Evolutionary conservation across 2,888 invertebrate genomes (phyloP).

Genomic region (Tinea semifulvella): DNA sequence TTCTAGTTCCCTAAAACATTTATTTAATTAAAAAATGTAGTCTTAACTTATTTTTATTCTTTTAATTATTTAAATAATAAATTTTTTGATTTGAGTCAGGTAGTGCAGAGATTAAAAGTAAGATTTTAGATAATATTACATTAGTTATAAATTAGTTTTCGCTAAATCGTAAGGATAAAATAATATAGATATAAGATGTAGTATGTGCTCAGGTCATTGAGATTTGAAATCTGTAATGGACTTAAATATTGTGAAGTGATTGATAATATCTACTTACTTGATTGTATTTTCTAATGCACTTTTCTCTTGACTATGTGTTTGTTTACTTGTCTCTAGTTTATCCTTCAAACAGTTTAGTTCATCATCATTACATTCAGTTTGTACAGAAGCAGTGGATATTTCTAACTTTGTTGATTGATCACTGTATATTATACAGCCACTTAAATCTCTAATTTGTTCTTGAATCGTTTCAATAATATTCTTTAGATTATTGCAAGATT

Average conservation of each 20-base stretch:
- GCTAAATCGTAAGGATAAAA: no score
- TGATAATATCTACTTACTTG: slow-evolving; percentile 28
- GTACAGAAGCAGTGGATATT: slow-evolving; percentile 17
- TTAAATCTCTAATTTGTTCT: slow-evolving; percentile 17
- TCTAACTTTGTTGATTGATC: slow-evolving; percentile 12
- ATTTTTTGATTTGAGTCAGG: no score
- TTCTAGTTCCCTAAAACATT: slow-evolving; percentile 70
- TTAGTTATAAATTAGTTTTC: no score
- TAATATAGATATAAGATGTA: no score
- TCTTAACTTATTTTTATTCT: no score
- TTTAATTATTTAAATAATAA: no score
- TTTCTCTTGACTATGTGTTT: slow-evolving; percentile 41
- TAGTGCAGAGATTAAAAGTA: no score
- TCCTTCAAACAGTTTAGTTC: slow-evolving; percentile 18
- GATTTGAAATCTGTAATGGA: background rate
- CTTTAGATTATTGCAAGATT: slow-evolving; percentile 17
- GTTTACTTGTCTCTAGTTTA: slow-evolving; percentile 25
- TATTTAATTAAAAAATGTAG: no score
- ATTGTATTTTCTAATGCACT: slow-evolving; percentile 34
- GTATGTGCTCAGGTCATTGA: no score
- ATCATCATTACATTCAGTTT: slow-evolving; percentile 14
- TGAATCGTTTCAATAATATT: slow-evolving; percentile 17
- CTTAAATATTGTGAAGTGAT: background rate
- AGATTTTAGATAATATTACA: no score
- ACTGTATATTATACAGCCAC: slow-evolving; percentile 10